A percentile compares a stretch with the other conserved stretches of the same genome.
Conservation (phyloP, 2,797 vertebrate genomes). For the Spinus olivaceus region DNA sequence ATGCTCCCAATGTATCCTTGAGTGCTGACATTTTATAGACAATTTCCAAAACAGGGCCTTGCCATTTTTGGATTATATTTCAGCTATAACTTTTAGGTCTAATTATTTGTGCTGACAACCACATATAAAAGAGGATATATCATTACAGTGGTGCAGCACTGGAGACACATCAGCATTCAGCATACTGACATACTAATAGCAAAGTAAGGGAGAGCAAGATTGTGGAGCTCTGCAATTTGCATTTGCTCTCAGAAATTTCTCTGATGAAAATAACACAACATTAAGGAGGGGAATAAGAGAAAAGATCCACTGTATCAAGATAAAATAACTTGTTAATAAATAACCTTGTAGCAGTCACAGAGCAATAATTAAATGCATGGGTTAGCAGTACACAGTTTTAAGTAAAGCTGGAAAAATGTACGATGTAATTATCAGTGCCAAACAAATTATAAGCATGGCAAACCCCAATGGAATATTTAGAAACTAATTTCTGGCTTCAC, state of each 20-base stretch:
- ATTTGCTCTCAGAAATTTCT: slow-evolving; percentile 77
- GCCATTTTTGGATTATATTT: slow-evolving; percentile 81
- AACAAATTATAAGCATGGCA: slow-evolving; percentile 78
- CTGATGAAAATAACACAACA: slow-evolving; percentile 82
- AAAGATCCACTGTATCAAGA: slow-evolving; percentile 76
- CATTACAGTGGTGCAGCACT: slow-evolving; percentile 66
- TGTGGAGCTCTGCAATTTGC: slow-evolving; percentile 74
- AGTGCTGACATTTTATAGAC: slow-evolving; percentile 79
- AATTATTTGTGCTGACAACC: slow-evolving; percentile 80
- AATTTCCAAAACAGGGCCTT: slow-evolving; percentile 80
- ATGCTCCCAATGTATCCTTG: slow-evolving; percentile 68
- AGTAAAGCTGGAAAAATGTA: slow-evolving; percentile 76
- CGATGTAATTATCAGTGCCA: slow-evolving; percentile 77
- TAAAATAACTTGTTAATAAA: slow-evolving; percentile 83
- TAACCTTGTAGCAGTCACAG: slow-evolving; percentile 77
- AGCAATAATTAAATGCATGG: slow-evolving; percentile 81
- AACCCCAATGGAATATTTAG: slow-evolving; percentile 76
- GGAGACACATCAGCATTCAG: slow-evolving; percentile 71
- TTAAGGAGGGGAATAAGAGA: slow-evolving; percentile 70
- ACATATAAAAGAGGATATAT: slow-evolving; percentile 75
- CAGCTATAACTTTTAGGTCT: slow-evolving; percentile 80
- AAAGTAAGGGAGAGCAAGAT: slow-evolving; percentile 68
- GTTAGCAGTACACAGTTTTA: slow-evolving; percentile 75
- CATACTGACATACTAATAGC: slow-evolving; percentile 76
- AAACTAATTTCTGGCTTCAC: slow-evolving; percentile 72